Percentiles rank a stretch among this genome's conserved stretches.
Conservation (phyloP, 2,888 invertebrate genomes). For the Epinotia ramella region DNA sequence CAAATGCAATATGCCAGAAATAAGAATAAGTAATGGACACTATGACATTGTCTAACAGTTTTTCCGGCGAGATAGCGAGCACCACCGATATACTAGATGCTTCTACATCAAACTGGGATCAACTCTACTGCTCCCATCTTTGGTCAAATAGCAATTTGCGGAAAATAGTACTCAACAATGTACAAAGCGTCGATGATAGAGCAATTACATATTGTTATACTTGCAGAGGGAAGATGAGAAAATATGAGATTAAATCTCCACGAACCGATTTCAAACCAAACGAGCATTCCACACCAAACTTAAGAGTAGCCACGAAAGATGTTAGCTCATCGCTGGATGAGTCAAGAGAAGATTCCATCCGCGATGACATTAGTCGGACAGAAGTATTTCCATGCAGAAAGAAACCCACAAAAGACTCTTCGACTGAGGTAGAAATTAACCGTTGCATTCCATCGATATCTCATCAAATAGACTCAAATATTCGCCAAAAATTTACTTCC, state of each 20-base stretch:
- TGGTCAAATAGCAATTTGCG: slow-evolving; percentile 74
- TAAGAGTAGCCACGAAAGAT: slow-evolving; percentile 51
- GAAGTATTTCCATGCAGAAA: slow-evolving; percentile 54
- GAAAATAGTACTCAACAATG: slow-evolving; percentile 67
- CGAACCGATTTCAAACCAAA: slow-evolving; percentile 67
- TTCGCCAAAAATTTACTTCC: slow-evolving; percentile 74
- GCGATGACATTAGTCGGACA: slow-evolving; percentile 54
- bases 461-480: slow-evolving; percentile 72
- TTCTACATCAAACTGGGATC: slow-evolving; percentile 69
- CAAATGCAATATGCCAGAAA: slow-evolving; percentile 45
- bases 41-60: slow-evolving; percentile 69
- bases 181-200: slow-evolving; percentile 63
- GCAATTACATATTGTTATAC: slow-evolving; percentile 74
- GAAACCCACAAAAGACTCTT: slow-evolving; percentile 53
- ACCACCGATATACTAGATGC: slow-evolving; percentile 59
- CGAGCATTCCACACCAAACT: slow-evolving; percentile 75
- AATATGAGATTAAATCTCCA: slow-evolving; percentile 72
- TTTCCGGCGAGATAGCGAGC: slow-evolving; percentile 59
- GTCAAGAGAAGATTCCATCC: slow-evolving; percentile 53
- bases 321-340: slow-evolving; percentile 49
- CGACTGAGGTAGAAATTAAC: slow-evolving; percentile 56
- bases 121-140: slow-evolving; percentile 75
- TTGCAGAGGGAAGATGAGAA: slow-evolving; percentile 79
- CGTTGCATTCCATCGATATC: slow-evolving; percentile 78
- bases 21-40: slow-evolving; percentile 49